phyloP scores from a whole-genome alignment of 2,113 vertebrate species.

The Passer montanus region DNA sequence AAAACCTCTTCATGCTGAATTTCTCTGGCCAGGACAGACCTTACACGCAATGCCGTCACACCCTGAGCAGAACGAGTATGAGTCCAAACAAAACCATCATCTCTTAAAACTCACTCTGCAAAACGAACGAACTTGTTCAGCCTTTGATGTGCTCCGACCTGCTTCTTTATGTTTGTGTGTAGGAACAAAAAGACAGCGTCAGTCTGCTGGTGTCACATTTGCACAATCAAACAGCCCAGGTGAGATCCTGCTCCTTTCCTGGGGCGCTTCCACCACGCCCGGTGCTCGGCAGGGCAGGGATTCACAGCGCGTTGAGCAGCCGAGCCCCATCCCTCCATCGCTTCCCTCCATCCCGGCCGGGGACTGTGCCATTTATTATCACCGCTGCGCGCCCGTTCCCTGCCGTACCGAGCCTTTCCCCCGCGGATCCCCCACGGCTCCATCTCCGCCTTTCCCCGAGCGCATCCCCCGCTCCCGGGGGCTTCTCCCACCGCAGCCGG shows the following conservation, averaged over 20 bases:
- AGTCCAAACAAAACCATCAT: neutral
- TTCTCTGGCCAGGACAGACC: neutral
- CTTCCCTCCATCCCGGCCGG: neutral
- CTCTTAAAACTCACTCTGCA: neutral
- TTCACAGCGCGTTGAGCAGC: accelerated
- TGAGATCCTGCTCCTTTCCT: neutral
- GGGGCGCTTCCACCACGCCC: accelerated
- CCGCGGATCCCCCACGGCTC: neutral
- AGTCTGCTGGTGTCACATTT: too few relatives aligned
- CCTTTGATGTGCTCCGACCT: neutral
- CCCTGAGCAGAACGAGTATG: accelerated
- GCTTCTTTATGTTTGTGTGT: accelerated
- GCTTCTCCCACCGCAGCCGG: neutral
- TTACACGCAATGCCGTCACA: neutral
- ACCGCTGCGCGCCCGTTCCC: neutral
- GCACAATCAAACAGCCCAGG: neutral
- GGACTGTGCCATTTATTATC: neutral
- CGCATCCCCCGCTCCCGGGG: neutral
- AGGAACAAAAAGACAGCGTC: neutral
- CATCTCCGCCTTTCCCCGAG: neutral
- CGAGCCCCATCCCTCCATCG: accelerated
- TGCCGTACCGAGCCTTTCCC: neutral
- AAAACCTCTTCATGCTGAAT: neutral
- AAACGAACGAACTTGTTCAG: neutral
- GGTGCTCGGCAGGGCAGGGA: accelerated